phyloP scores from a whole-genome alignment of 2,888 invertebrate species.

The Lasioglossum leucozonium region DNA sequence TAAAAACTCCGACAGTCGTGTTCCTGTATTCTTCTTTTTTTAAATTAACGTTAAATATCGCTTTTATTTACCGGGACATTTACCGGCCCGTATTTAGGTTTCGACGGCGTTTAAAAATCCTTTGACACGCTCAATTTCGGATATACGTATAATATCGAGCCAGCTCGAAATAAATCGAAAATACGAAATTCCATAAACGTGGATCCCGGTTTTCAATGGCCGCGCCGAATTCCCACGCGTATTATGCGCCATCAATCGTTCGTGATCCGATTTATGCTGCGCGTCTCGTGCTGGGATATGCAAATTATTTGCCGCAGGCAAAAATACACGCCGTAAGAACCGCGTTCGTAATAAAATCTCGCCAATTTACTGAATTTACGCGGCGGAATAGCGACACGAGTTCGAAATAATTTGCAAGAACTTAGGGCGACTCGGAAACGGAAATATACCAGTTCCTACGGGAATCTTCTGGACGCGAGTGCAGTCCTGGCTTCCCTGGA shows the following conservation, averaged over 20 bases:
- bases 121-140: not conserved
- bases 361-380: not conserved
- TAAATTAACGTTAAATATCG: not conserved
- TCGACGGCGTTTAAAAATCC: no score
- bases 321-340: not conserved
- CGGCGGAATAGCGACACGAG: not conserved
- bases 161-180: not conserved
- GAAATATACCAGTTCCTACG: not conserved
- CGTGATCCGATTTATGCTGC: slow-evolving; percentile 7
- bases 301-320: not conserved
- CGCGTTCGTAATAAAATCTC: not conserved
- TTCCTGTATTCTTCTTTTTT: no score
- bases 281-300: slow-evolving; percentile 4
- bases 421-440: no score
- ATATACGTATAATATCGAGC: not conserved
- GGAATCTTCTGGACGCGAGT: not conserved
- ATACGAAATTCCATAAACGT: not conserved
- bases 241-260: slow-evolving; percentile 10
- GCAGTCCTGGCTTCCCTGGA: no score
- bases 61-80: not conserved
- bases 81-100: not conserved
- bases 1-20: not conserved
- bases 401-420: not conserved
- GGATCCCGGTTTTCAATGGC: not conserved
- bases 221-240: not conserved